These are phyloP conservation scores for Sander vitreus DNA, from an alignment of 2,113 vertebrate genomes.

Conservation along the genomic window DNA sequence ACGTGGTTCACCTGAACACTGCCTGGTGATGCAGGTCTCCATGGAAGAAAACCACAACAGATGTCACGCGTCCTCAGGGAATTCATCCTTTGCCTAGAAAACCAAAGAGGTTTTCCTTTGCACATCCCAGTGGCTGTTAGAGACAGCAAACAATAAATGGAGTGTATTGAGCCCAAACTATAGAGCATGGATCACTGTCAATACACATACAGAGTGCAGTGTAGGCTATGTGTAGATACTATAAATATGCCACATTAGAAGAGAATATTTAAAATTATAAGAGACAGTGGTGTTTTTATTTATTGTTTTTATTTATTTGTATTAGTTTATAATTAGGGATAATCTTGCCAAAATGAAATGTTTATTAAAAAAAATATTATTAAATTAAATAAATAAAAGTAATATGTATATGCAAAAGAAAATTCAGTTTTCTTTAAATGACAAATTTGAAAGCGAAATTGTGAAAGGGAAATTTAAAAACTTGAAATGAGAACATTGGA, in stretches of 20 bases:
- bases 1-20: slow-evolving; percentile 37
- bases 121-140: background rate
- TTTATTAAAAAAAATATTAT: background rate
- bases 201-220: background rate
- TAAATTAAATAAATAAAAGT: background rate
- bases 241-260: background rate
- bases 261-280: background rate
- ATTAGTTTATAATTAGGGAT: background rate
- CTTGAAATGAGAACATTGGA: background rate
- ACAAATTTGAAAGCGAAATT: background rate
- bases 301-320: background rate
- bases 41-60: slow-evolving; percentile 75
- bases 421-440: background rate
- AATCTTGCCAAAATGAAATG: background rate
- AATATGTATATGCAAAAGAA: no score
- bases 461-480: background rate
- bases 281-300: background rate
- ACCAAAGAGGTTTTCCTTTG: slow-evolving; percentile 21
- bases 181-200: background rate
- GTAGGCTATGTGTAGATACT: background rate
- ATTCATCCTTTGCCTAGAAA: slow-evolving; percentile 41
- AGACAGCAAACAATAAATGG: background rate
- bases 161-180: background rate
- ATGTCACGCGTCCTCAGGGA: slow-evolving; percentile 62
- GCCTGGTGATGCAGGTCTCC: slow-evolving; percentile 77